phyloP scores from a whole-genome alignment of 2,888 invertebrate species.

The Epistrophella euchroma region DNA sequence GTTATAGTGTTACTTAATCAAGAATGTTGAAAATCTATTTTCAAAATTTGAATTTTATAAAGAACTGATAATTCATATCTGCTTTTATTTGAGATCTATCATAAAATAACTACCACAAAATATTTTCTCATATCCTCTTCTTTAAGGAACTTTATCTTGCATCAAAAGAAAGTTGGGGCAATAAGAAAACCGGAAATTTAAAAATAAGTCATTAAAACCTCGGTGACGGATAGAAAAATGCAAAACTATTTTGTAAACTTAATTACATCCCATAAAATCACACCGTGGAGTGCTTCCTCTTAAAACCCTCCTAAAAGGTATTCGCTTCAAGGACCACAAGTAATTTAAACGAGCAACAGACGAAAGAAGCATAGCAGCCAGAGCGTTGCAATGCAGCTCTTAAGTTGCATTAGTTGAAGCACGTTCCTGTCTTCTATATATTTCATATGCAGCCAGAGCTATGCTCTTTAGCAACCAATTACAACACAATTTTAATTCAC shows the following conservation, averaged over 20 bases:
- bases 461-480: conserved; percentile 70
- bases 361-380: background rate
- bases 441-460: conserved; percentile 45
- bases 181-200: conserved; percentile 3
- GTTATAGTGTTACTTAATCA: too few species aligned
- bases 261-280: conserved; percentile 57
- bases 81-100: too few species aligned
- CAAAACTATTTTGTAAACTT: conserved; percentile 68
- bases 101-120: too few species aligned
- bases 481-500: conserved; percentile 73
- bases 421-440: conserved; percentile 8
- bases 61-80: too few species aligned
- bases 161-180: conserved; percentile 13
- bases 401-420: background rate
- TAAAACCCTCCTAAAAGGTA: background rate
- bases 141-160: background rate
- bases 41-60: too few species aligned
- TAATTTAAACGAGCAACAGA: conserved; percentile 23
- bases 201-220: conserved; percentile 50
- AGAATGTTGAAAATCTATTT: too few species aligned
- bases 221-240: conserved; percentile 53
- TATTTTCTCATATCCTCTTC: too few species aligned
- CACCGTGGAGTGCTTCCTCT: background rate
- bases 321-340: conserved; percentile 32
- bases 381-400: background rate